Evolutionary conservation across 2,888 invertebrate genomes (phyloP).

Genomic region (Gonocerus acuteangulatus): DNA sequence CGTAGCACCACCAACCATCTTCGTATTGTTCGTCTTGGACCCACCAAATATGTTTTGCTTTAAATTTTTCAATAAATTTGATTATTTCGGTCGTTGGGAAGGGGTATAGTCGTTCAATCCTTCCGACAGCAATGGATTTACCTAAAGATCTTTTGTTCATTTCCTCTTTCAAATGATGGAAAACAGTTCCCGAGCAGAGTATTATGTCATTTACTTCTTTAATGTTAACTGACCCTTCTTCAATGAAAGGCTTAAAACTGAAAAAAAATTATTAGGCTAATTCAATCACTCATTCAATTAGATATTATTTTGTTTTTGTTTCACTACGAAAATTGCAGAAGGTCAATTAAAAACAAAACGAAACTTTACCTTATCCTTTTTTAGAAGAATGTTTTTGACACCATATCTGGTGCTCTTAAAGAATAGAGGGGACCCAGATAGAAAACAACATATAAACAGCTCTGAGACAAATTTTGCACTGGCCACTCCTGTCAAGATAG

Average conservation of each 20-base stretch:
- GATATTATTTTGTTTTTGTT: background rate
- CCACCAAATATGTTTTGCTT: slow-evolving; percentile 75
- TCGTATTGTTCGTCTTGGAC: slow-evolving; percentile 94
- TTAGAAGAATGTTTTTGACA: too few species aligned
- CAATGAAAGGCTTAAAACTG: slow-evolving; percentile 27
- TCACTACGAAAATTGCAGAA: too few species aligned
- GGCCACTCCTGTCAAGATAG: too few species aligned
- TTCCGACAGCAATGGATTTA: slow-evolving; percentile 68
- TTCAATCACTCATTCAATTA: background rate
- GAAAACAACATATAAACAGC: too few species aligned
- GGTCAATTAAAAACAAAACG: too few species aligned
- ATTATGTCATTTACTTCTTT: slow-evolving; percentile 61
- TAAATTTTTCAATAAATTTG: slow-evolving; percentile 48
- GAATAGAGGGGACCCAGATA: too few species aligned
- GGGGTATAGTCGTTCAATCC: slow-evolving; percentile 78
- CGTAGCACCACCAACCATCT: slow-evolving; percentile 47
- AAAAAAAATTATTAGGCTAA: background rate
- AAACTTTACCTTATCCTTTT: too few species aligned
- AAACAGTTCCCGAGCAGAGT: slow-evolving; percentile 77
- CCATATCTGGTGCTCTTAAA: too few species aligned
- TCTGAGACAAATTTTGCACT: too few species aligned
- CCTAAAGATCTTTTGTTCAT: slow-evolving; percentile 57
- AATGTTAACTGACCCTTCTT: slow-evolving; percentile 26
- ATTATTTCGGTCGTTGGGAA: slow-evolving; percentile 79
- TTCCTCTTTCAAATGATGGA: slow-evolving; percentile 68